Base-by-base conservation (phyloP, 1,140 invertebrate species). In the Subanguina moxae region DNA sequence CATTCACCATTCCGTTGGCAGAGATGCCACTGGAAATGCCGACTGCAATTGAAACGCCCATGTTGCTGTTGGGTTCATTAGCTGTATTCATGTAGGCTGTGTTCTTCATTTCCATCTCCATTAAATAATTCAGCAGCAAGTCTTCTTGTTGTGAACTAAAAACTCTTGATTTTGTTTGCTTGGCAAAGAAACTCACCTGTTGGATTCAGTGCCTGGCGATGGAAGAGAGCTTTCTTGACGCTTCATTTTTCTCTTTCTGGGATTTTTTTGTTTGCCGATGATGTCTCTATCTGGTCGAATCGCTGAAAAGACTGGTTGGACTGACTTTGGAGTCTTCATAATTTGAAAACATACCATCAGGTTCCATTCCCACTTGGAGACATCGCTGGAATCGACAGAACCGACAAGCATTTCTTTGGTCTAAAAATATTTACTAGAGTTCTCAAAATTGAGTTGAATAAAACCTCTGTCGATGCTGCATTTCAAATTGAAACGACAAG, bases 261-360 rank as follows among this genome's bases (percentile, higher is more conserved):
- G 79, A 67, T 81, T 81, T 66, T 81, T 81, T 65, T 81, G 79
- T 59, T 81, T 81, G 7, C 79, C 79, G 52, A 81, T 81, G 30
- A 81, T 65, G 56, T 81, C 79, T 19, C 79, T 67, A 64, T 81
- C 79, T 17, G 79, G 79, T 21, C 79, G 78, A 56, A 81, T 81
- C 30, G 79, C 78, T 70, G 43, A 57, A 75, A 71, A 19, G 3
- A 7, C 8, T 21, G 3, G 8, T 61, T 52, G n/a, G 21, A 68
- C 30, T 57, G 46, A 45, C 11, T 48, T 64, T 48, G 15, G n/a
- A 48, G 32, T 32, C 1, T 64, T 68, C 63, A 5, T 25, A 48
- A 25, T 45, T 15, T 3, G 43, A 57, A 1, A 23, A 17, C 70
- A 19, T 19, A 75, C 74, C 74, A 25, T 78, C 77, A 19, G 73